A percentile compares a stretch with the other conserved stretches of the same genome.
Evolutionary conservation across 2,797 vertebrate genomes (phyloP).

Genomic region (Oreochromis grahami): DNA sequence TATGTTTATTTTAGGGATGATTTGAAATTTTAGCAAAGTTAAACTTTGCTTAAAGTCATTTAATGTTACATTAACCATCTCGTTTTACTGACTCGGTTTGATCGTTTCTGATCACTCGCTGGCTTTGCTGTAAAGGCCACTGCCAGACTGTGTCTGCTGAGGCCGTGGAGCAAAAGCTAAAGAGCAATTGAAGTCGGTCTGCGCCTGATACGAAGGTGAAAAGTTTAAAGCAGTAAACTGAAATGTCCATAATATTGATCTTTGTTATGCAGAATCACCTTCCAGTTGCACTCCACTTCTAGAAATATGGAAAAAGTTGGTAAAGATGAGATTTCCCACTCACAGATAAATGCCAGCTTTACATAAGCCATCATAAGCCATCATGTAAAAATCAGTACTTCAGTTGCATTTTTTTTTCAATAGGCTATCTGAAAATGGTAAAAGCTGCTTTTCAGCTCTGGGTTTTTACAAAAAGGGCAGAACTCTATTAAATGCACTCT

Average conservation of each 20-base stretch:
- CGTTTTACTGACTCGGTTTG: not conserved
- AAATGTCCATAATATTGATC: not conserved
- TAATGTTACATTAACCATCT: not conserved
- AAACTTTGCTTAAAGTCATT: not conserved
- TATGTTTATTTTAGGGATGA: constrained; percentile 13
- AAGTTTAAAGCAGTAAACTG: not conserved
- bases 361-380: not conserved
- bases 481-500: not conserved
- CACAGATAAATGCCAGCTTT: constrained; percentile 1
- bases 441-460: not conserved
- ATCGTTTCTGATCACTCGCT: not conserved
- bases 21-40: not conserved
- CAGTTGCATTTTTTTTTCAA: not conserved
- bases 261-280: not conserved
- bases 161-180: not conserved
- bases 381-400: not conserved
- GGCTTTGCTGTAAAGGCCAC: not conserved
- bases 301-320: not conserved
- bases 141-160: not conserved
- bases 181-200: not conserved
- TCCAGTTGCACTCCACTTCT: not conserved
- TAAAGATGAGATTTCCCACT: not conserved
- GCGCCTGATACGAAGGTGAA: not conserved
- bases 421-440: not conserved
- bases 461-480: not conserved